phyloP scores from a whole-genome alignment of 2,113 vertebrate species.

The Hemibagrus wyckioides region DNA sequence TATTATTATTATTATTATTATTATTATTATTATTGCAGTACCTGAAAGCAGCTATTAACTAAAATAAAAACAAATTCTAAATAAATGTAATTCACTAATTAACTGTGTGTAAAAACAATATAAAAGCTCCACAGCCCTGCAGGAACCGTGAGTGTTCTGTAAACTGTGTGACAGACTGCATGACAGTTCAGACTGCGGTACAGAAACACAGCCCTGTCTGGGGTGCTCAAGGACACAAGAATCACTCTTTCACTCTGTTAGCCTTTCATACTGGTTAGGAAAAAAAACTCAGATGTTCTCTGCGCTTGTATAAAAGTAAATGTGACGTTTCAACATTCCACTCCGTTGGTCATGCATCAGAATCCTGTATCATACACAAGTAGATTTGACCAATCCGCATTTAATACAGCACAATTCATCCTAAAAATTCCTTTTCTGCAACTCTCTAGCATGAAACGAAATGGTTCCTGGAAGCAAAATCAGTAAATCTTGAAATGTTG shows the following conservation, averaged over 20 bases:
- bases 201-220: background rate
- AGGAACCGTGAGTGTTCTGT: background rate
- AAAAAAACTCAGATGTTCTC: background rate
- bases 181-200: background rate
- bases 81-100: too few species aligned
- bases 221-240: background rate
- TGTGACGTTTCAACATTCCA: background rate
- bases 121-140: background rate
- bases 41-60: too few species aligned
- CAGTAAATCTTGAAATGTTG: background rate
- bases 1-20: too few species aligned
- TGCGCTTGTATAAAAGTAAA: background rate
- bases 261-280: background rate
- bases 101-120: background rate
- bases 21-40: too few species aligned
- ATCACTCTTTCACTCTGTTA: background rate
- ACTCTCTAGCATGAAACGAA: background rate
- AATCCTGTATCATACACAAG: background rate
- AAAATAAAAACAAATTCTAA: too few species aligned
- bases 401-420: background rate
- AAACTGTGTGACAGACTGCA: background rate
- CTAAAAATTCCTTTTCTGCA: background rate
- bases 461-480: background rate
- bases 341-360: too few species aligned
- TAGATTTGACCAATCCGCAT: background rate